Evolutionary conservation across 2,888 invertebrate species (phyloP).

Genomic region (Brachyptera putata): DNA sequence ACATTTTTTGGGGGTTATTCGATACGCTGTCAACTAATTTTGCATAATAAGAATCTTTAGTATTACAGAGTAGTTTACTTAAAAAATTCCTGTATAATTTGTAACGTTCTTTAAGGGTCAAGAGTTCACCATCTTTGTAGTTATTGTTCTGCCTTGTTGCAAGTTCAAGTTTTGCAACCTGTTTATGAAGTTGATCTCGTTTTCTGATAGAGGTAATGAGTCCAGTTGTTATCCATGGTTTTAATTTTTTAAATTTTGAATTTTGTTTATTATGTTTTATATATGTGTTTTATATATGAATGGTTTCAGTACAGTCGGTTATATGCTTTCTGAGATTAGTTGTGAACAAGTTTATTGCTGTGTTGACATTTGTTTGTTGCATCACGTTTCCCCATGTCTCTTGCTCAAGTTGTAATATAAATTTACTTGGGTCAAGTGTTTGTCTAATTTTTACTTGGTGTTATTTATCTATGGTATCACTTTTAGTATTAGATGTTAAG

Average conservation of each 20-base stretch:
- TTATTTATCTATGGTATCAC: background rate
- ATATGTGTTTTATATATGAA: too few species aligned
- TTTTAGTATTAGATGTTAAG: background rate
- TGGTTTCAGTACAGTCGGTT: background rate
- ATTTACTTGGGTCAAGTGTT: background rate
- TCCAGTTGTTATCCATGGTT: background rate
- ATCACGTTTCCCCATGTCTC: background rate
- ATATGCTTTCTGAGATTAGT: background rate
- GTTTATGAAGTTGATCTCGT: background rate
- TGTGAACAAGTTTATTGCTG: background rate
- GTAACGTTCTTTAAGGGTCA: background rate
- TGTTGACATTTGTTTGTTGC: background rate
- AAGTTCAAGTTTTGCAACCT: background rate
- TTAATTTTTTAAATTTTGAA: background rate
- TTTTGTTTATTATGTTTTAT: background rate
- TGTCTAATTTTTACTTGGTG: background rate
- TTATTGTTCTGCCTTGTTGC: background rate
- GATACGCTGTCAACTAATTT: too few species aligned
- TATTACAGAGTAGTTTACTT: background rate
- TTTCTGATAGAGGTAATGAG: background rate
- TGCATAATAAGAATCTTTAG: too few species aligned
- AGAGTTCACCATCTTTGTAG: background rate
- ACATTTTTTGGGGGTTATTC: too few species aligned
- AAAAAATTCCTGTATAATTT: background rate
- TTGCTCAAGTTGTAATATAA: background rate